Base-by-base conservation (phyloP, 1,140 invertebrate species). In the Coelopa frigida region DNA sequence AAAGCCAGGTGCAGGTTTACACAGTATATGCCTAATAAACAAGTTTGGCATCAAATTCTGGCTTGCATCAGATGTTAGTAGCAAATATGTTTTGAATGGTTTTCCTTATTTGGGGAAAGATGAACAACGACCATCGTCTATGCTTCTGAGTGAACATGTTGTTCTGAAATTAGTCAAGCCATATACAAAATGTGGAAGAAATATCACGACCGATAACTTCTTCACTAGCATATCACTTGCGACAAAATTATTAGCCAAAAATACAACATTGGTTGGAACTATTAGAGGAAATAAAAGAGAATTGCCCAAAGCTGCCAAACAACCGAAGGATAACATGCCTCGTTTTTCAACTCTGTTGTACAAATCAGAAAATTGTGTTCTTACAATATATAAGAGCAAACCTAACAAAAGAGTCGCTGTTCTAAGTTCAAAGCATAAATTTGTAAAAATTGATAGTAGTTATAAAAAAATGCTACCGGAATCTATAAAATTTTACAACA, bases 21-120 rank as follows among this genome's bases (percentile, higher is more conserved):
- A 2, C 64, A 71, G 53, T 70, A 59, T 47, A 70, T 69, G 52
- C 49, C 51, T 32, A 57, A 59, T 32, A 71, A 48, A 71, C 52
- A 68, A 71, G 52, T 70, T 66, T 54, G 60, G 58, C 11, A 58
- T 62, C 46, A 64, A 68, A 50, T 69, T 68, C 56, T 70, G 66
- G 60, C 45, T 71, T 27, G 59, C 60, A 20, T 51, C 50, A 23
- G 58, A 66, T 53, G 50, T 59, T 4, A 35, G 51, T 11, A 52
- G 18, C n/a, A 69, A 69, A 48, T 72, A 70, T 50, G 24, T 71
- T 15, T 27, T 68, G 38, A 66, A 64, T 54, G 58, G 50, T 11
- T 67, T 68, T 50, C 62, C 58, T 6, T 70, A 71, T 52, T 48
- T 69, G 11, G 58, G 61, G 48, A 62, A 62, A 46, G 59, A 70